Evolutionary conservation across 2,797 vertebrate genomes (phyloP).

Genomic region (Acrossocheilus wenchowensis): DNA sequence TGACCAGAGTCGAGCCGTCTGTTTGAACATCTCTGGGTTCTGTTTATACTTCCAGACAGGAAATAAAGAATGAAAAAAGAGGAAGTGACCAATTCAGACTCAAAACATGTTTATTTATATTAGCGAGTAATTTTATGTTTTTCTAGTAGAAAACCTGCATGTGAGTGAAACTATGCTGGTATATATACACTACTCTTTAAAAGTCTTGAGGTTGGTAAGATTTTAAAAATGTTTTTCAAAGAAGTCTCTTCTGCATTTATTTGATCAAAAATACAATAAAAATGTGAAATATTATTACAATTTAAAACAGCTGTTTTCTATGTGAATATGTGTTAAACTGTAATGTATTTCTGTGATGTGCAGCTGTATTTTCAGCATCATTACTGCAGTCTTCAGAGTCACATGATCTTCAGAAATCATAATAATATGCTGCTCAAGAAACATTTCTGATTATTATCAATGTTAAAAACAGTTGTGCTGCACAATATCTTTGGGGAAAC

Average conservation of each 20-base stretch:
- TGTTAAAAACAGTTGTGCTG: neutral
- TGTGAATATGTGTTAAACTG: neutral
- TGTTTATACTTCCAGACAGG: slow-evolving; percentile 86
- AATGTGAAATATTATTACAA: neutral
- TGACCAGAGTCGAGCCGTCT: slow-evolving; percentile 92
- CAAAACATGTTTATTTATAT: neutral
- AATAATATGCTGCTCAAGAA: fast-evolving
- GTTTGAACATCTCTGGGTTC: slow-evolving; percentile 97
- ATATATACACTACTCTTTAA: neutral
- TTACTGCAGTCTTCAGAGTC: neutral
- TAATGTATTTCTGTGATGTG: neutral
- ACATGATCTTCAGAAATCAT: neutral
- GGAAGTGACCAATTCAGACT: neutral
- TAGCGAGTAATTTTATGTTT: neutral
- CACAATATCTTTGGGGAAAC: neutral
- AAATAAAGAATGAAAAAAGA: slow-evolving; percentile 27
- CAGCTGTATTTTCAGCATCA: neutral
- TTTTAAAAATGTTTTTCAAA: neutral
- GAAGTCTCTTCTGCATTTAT: neutral
- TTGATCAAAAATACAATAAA: neutral
- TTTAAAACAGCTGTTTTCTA: neutral
- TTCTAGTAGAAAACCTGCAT: neutral
- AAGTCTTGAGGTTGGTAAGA: neutral
- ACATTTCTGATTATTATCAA: neutral
- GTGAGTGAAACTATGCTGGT: neutral